A percentile compares a stretch with the other conserved stretches of the same genome.
These are phyloP conservation scores for Ferrisia virgata DNA, from an alignment of 2,888 invertebrate genomes.

Conservation along the genomic window DNA sequence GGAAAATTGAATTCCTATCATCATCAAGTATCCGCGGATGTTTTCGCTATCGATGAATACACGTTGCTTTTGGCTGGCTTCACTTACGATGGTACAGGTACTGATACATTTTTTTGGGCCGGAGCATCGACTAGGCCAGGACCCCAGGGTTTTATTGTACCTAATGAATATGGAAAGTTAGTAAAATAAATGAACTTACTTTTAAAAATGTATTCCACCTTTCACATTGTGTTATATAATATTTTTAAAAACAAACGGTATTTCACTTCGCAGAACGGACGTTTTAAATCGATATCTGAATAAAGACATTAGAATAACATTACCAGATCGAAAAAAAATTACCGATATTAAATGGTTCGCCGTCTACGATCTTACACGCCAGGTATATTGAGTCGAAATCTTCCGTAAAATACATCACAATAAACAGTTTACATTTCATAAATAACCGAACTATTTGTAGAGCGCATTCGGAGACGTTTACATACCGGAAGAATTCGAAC, in stretches of 20 bases:
- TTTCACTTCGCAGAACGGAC: conserved; percentile 74
- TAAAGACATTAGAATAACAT: conserved; percentile 73
- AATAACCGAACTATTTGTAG: conserved; percentile 51
- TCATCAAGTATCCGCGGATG: conserved; percentile 84
- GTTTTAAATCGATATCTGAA: conserved; percentile 81
- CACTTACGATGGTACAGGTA: conserved; percentile 86
- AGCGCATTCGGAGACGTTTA: conserved; percentile 87
- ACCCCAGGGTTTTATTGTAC: conserved; percentile 86
- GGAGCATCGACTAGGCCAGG: conserved; percentile 83
- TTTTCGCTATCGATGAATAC: conserved; percentile 83
- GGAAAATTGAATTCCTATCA: conserved; percentile 87
- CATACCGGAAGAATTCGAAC: conserved; percentile 85
- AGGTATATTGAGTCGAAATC: conserved; percentile 54
- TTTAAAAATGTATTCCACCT: too few relatives aligned
- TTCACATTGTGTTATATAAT: too few relatives aligned
- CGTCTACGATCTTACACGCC: conserved; percentile 79
- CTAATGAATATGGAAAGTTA: conserved; percentile 82
- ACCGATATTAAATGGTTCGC: conserved; percentile 87
- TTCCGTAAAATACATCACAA: not conserved
- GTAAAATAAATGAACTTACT: conserved; percentile 51
- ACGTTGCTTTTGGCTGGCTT: conserved; percentile 76
- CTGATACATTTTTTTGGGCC: conserved; percentile 91
- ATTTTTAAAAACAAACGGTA: too few relatives aligned
- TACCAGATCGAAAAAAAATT: conserved; percentile 82
- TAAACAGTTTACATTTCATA: not conserved